Percentiles rank a stretch among this genome's conserved stretches.
phyloP scores from a whole-genome alignment of 1,140 invertebrate species.

The Belonocnema kinseyi region DNA sequence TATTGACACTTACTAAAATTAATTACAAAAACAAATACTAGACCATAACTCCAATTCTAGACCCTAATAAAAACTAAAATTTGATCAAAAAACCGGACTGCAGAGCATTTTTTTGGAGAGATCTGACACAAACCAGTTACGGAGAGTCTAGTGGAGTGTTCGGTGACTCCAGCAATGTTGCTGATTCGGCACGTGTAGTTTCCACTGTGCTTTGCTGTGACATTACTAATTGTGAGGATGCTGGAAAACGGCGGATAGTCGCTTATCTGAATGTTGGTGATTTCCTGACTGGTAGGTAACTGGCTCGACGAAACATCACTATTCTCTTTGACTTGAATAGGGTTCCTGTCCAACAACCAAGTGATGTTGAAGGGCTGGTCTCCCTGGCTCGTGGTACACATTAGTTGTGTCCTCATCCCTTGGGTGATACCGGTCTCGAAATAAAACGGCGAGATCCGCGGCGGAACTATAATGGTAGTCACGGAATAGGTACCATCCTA shows the following conservation, averaged over 20 bases:
- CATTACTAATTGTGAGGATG: conserved; percentile 80
- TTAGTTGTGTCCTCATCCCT: conserved; percentile 80
- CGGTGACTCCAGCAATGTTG: conserved; percentile 78
- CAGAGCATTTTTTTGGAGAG: conserved; percentile 33
- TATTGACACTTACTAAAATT: too few relatives aligned
- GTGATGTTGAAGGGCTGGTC: conserved; percentile 78
- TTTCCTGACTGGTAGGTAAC: conserved; percentile 48
- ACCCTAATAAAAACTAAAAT: background rate
- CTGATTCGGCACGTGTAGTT: conserved; percentile 81
- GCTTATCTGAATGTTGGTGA: conserved; percentile 73
- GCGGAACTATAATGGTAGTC: conserved; percentile 77
- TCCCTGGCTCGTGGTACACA: conserved; percentile 80
- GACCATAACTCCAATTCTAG: background rate
- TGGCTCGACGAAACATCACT: conserved; percentile 53
- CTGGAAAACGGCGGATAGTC: conserved; percentile 76
- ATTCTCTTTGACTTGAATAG: conserved; percentile 60
- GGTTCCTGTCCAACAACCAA: conserved; percentile 79
- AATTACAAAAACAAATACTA: background rate
- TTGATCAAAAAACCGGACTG: background rate
- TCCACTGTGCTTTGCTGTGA: conserved; percentile 79
- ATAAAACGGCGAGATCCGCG: conserved; percentile 78
- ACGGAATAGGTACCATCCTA: conserved; percentile 52
- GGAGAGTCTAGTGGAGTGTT: conserved; percentile 79
- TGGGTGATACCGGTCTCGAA: conserved; percentile 77
- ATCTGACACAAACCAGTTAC: conserved; percentile 75